Base-by-base conservation (phyloP, 2,888 invertebrate genomes). In the Hypercompe scribonia region DNA sequence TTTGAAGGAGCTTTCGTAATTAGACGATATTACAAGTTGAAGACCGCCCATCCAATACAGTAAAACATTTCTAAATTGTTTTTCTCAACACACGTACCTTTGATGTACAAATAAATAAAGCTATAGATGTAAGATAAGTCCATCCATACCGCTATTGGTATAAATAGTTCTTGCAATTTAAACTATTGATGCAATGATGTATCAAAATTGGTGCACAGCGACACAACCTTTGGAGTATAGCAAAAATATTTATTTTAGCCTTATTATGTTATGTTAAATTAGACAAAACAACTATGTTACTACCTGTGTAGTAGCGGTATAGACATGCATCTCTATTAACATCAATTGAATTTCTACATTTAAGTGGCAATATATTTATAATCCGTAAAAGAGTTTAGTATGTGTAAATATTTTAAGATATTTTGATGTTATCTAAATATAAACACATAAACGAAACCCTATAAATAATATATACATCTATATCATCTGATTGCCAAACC, bases 1-100 rank as follows among this genome's bases (percentile, higher is more conserved):
- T 87, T 87, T 85, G 82, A 88, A 81, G 83, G 71, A 68, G 71
- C 28, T 71, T 65, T 69, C 76, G 64, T 74, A 78, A 72, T 74
- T 75, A 61, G 63, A 54, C 75, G 72, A 54, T 68, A 61, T 68
- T 68, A 61, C 58, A 61, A 31, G 13, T 31, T 31, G 58, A 31
- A 61, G 58, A 18, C 31, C 28, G 31, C 31, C 31, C 58, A 31
- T 61, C 31, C 58, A 61, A 61, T 61, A 15, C 31, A 15, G 58
- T 61, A 18, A 28, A 61, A 61, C 58, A 61, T 28, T 61, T 61
- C 36, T 24, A 21, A 65, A 65, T 65, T 18, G 39, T 28, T 28
- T 65, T 65, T 42, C 65, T 67, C 33, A 42, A 42, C 15, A 67
- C 46, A 46, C 21, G 28, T 28, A 31, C 58, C 0, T 18, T 28